Evolutionary conservation across 2,797 vertebrate species (phyloP).

Genomic region (Acipenser ruthenus): DNA sequence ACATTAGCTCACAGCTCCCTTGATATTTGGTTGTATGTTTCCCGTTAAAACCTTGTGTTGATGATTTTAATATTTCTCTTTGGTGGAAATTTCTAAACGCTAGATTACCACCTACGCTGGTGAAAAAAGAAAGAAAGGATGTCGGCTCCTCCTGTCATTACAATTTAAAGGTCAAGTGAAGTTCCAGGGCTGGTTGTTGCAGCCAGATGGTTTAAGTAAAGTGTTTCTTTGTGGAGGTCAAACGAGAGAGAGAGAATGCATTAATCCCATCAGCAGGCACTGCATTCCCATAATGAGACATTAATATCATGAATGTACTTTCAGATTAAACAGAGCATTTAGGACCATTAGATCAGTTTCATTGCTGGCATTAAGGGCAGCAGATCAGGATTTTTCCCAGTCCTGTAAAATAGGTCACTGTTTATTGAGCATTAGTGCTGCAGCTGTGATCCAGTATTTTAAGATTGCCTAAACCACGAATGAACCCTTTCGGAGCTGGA

Average conservation of each 20-base stretch:
- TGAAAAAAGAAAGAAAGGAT: slow-evolving; percentile 19
- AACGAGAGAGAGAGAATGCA: slow-evolving; percentile 41
- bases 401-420: slow-evolving; percentile 70
- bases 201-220: slow-evolving; percentile 49
- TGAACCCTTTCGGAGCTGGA: slow-evolving; percentile 60
- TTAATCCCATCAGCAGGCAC: slow-evolving; percentile 63
- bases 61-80: neutral
- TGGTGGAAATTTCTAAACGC: neutral
- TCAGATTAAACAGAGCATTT: slow-evolving; percentile 68
- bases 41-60: neutral
- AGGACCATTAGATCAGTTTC: slow-evolving; percentile 70
- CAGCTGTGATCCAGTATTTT: slow-evolving; percentile 69
- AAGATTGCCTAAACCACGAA: slow-evolving; percentile 57
- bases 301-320: slow-evolving; percentile 66
- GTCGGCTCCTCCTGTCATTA: neutral
- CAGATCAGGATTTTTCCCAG: slow-evolving; percentile 48
- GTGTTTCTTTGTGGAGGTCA: slow-evolving; percentile 45
- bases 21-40: neutral
- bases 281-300: slow-evolving; percentile 70
- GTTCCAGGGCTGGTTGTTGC: slow-evolving; percentile 20
- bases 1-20: too few relatives aligned
- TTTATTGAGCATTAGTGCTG: slow-evolving; percentile 69
- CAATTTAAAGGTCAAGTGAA: slow-evolving; percentile 11
- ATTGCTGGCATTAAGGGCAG: slow-evolving; percentile 61
- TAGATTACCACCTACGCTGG: neutral